Base-by-base conservation (phyloP, 1,140 invertebrate species). In the Aphelenchoides fujianensis region DNA sequence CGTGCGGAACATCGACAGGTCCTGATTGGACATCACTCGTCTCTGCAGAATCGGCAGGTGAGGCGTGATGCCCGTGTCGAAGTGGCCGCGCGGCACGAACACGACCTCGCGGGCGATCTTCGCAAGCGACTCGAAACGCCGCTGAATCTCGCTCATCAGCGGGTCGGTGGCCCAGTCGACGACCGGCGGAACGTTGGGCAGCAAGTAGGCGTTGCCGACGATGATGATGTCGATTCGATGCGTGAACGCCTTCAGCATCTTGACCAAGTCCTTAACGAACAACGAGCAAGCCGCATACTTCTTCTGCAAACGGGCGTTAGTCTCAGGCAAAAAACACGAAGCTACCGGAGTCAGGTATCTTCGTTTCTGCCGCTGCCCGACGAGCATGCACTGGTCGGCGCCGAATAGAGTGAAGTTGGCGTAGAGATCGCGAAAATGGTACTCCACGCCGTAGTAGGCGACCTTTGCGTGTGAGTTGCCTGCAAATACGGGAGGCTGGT, bases 201-300 rank as follows among this genome's bases (percentile, higher is more conserved):
- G n/a, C n/a, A n/a, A n/a, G n/a, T 48, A 48, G 12, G 55, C 55
- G 23, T 59, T 5, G 5, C 55, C 55, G 34, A 59, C 19, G 34
- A 59, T 59, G 19, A 59, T 59, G 5, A 59, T 59, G 23, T 59
- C 55, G 23, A 59, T 59, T 30, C 27, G 55, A 59, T 59, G 19
- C 5, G 28, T 59, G 5, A 5, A 59, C 5, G 19, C 19, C 34
- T 59, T 59, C 12, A 59, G 19, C 55, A 59, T 59, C 55, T 59
- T 59, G 5, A 59, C 55, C 5, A 59, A 30, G 34, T 59, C 55
- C 5, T 19, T 5, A 59, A 7, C 19, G 5, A 59, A 19, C 7
- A 59, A 7, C 19, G 28, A 5, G 55, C 55, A 59, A 19, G 27
- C 23, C 5, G 28, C 34, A 32, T 7, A 59, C 5, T 59, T 59